Base-by-base conservation (phyloP, 1,140 invertebrate genomes). In the Trissolcus basalis region DNA sequence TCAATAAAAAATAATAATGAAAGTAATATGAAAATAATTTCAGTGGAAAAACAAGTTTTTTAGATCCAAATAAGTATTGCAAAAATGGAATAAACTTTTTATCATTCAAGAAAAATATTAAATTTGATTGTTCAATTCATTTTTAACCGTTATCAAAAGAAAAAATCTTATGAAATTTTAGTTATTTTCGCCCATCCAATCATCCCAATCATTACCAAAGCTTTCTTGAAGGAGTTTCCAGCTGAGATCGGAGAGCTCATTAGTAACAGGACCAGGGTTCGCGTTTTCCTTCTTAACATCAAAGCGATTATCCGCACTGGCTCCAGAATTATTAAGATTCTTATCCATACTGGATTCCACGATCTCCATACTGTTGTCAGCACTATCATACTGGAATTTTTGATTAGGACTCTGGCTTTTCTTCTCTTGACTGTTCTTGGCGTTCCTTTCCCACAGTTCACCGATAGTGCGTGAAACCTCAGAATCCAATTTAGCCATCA, bases 371-470 rank as follows among this genome's bases (percentile, higher is more conserved):
- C 19, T 27, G 6, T 27, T 6, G 6, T 27, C 19, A 27, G 6
- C 19, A 27, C 1, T n/a, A n/a, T n/a, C n/a, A n/a, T n/a, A n/a
- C n/a, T n/a, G n/a, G n/a, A n/a, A n/a, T n/a, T n/a, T n/a, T n/a
- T n/a, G 19, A 27, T 27, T 27, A 39, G n/a, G 36, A 39, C 36
- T 39, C n/a, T 39, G 9, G 9, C n/a, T n/a, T 9, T 39, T 9
- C 36, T 39, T 39, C 9, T n/a, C n/a, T 8, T 39, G 36, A 8
- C n/a, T 39, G 9, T 8, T 11, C 9, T n/a, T 39, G 9, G 3
- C 9, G 9, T 74, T 77, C 43, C 82, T 85, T 32, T 82, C 69
- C 76, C 82, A 82, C 33, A 85, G 63, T 54, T 82, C 74, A 51
- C 69, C 79, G 44, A 84, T 80, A 49, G 76, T 61, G 54, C 80